A percentile compares a stretch with the other conserved stretches of the same genome.
Conservation (phyloP, 2,113 vertebrate genomes). For the Fregetta grallaria region DNA sequence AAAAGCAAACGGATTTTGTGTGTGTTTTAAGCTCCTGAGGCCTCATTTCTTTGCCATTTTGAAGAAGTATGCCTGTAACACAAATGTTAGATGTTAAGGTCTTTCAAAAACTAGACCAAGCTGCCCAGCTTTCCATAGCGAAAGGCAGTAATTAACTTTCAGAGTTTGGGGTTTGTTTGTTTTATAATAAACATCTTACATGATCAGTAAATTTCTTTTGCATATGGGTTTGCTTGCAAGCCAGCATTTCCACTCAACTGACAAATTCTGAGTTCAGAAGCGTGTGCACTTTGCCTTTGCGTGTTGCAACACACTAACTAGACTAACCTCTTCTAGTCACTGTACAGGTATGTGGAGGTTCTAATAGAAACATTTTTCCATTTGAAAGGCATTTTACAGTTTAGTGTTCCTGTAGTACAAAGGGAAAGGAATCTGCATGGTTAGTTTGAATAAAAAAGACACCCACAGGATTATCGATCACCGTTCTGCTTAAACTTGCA, state of each 20-base stretch:
- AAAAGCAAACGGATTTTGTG: not conserved
- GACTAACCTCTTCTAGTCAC: slow-evolving; percentile 11
- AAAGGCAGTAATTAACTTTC: not conserved
- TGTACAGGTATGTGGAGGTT: not conserved
- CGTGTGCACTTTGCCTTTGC: not conserved
- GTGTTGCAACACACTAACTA: not conserved
- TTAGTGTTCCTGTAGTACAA: not conserved
- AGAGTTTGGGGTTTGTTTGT: not conserved
- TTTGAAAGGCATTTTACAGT: not conserved
- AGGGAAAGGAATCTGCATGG: not conserved
- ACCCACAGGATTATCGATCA: not conserved
- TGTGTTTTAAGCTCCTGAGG: not conserved
- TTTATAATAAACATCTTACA: not conserved
- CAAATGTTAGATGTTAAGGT: not conserved
- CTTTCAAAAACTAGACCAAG: not conserved
- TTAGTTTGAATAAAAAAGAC: not conserved
- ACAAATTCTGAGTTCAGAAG: not conserved
- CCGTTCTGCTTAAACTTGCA: not conserved
- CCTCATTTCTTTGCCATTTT: not conserved
- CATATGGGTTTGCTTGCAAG: not conserved
- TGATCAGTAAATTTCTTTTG: not conserved
- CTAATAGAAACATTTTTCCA: not conserved
- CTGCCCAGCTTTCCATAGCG: not conserved
- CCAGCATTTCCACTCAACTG: not conserved
- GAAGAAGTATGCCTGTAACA: not conserved